phyloP scores from a whole-genome alignment of 2,888 invertebrate species.

The Latrodectus elegans region DNA sequence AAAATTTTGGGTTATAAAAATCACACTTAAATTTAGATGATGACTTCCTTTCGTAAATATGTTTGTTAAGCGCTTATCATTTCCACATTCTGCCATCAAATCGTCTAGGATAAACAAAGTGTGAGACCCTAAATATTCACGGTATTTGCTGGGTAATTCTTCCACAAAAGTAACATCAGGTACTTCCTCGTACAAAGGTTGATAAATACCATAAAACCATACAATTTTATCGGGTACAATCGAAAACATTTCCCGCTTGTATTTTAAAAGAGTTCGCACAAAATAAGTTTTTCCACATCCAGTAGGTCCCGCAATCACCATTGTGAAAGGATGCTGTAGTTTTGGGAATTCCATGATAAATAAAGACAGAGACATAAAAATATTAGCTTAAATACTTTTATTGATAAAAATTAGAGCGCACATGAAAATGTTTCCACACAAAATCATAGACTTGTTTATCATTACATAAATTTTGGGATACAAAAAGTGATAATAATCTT shows the following conservation, averaged over 20 bases:
- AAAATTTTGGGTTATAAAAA: slow-evolving; percentile 31
- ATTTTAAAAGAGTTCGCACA: not conserved
- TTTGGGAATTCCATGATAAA: no score
- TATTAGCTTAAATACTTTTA: not conserved
- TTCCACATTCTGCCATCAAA: slow-evolving; percentile 30
- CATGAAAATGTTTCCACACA: not conserved
- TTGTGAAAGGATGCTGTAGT: slow-evolving; percentile 14
- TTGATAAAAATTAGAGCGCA: not conserved
- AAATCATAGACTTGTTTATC: not conserved
- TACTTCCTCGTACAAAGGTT: slow-evolving; percentile 18
- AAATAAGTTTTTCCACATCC: slow-evolving; percentile 15
- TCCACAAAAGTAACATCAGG: slow-evolving; percentile 12
- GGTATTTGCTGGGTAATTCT: not conserved
- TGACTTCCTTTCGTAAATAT: slow-evolving; percentile 20
- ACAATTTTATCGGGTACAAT: slow-evolving; percentile 3
- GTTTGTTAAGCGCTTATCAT: not conserved
- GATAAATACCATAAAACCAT: slow-evolving; percentile 23
- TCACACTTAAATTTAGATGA: slow-evolving; percentile 27
- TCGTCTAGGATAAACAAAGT: slow-evolving; percentile 32
- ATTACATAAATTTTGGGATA: not conserved
- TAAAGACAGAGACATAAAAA: not conserved
- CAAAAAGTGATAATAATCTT: no score
- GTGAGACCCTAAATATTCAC: not conserved
- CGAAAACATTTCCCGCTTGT: not conserved
- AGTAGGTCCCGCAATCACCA: slow-evolving; percentile 12